A percentile compares a stretch with the other conserved stretches of the same genome.
phyloP scores from a whole-genome alignment of 2,113 vertebrate genomes.

The Chaetura pelagica region DNA sequence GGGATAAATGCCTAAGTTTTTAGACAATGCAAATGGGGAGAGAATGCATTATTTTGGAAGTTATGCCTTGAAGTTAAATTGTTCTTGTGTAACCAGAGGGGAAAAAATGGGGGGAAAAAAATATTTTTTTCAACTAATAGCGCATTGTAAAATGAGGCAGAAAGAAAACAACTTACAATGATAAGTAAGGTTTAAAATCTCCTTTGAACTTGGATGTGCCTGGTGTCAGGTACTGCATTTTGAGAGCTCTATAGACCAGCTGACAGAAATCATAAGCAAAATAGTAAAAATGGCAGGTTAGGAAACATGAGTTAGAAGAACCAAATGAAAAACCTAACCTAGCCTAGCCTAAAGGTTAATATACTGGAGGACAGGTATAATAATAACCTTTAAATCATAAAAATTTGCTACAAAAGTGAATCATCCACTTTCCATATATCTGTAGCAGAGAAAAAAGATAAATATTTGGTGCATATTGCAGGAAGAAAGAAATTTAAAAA shows the following conservation, averaged over 20 bases:
- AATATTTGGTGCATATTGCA: neutral
- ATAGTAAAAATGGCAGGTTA: neutral
- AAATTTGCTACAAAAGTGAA: neutral
- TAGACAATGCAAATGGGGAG: neutral
- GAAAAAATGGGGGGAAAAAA: neutral
- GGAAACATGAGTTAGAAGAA: neutral
- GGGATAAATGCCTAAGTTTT: neutral
- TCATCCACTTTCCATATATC: neutral
- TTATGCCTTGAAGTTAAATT: neutral
- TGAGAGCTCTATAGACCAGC: neutral
- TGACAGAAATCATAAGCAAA: neutral
- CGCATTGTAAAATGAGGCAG: neutral
- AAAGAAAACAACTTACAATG: neutral
- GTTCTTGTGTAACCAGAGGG: neutral
- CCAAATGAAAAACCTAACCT: neutral
- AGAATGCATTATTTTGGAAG: neutral
- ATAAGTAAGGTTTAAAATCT: neutral
- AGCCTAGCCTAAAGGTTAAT: neutral
- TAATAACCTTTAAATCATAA: neutral
- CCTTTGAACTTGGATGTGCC: neutral
- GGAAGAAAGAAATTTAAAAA: neutral
- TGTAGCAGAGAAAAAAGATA: neutral
- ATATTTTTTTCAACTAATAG: neutral
- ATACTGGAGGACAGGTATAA: neutral
- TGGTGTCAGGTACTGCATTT: neutral